Evolutionary conservation across 2,113 vertebrate species (phyloP), one percentile per base, ranked within the genome.

Genomic region (Natator depressus): DNA sequence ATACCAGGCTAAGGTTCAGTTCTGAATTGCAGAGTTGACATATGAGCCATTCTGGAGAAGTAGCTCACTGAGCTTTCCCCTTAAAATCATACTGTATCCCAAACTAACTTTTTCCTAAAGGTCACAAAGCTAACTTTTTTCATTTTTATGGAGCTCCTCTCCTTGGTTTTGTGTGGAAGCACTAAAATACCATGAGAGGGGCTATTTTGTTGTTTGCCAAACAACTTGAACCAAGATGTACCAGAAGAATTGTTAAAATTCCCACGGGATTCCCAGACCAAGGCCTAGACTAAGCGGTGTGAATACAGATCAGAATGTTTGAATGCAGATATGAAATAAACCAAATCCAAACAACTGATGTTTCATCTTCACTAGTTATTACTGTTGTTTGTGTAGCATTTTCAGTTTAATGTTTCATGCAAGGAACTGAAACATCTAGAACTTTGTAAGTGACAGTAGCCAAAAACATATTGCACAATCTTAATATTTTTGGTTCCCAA

Each of bases 351-450:
- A 50, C 49, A 88, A 79, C n/a, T 80, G 27, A 82, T 80, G n/a
- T 29, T 92, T 95, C n/a, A 57, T 94, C 91, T 96, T 84, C 88
- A 75, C 38, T 11, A 91, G 35, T 84, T 82, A 86, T 47, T 84
- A 53, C 55, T 87, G 46, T 89, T 72, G 62, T 31, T n/a, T 69
- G 35, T 38, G 82, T 22, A 79, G 5, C 35, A 65, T 94, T 55
- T 49, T 80, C 80, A 25, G 35, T 14, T 10, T 27, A 31, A 38
- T 59, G 92, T 93, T 93, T 85, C 84, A 93, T 38, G 81, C 49
- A 96, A 89, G 92, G 91, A 89, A 42, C 84, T 89, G 20, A 92
- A 95, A 79, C 27, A 83, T 92, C 72, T 86, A 94, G 91, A 6
- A 20, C 42, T 88, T 78, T 81, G 54, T 88, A 80, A 84, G 80